phyloP scores from a whole-genome alignment of 2,797 vertebrate genomes.

The Rhinogobio ventralis region DNA sequence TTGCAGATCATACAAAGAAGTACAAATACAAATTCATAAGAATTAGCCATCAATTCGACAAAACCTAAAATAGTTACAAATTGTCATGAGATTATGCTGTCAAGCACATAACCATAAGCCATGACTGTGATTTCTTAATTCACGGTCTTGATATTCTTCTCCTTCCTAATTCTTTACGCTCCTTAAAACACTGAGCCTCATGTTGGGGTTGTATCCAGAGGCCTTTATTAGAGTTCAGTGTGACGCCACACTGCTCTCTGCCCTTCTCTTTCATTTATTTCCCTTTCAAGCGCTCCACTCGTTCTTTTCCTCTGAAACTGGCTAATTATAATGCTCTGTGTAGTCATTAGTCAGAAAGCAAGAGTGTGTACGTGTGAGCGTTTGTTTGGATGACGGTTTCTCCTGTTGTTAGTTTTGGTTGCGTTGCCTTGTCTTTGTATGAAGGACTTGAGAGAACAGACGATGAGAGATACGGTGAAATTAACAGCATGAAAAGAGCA shows the following conservation, averaged over 20 bases:
- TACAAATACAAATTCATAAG: neutral
- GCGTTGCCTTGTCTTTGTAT: slow-evolving; percentile 3
- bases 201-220: slow-evolving; percentile 1
- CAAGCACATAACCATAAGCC: neutral
- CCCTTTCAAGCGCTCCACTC: slow-evolving; percentile 20
- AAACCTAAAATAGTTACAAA: neutral
- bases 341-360: slow-evolving; percentile 47
- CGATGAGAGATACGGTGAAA: slow-evolving; percentile 24
- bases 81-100: neutral
- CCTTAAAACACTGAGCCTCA: neutral
- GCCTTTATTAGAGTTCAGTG: slow-evolving; percentile 39
- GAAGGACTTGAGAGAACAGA: slow-evolving; percentile 15
- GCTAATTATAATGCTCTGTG: slow-evolving; percentile 49
- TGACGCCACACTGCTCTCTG: slow-evolving; percentile 30
- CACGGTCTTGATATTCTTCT: slow-evolving; percentile 6
- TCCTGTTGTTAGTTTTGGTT: slow-evolving; percentile 22
- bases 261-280: slow-evolving; percentile 56
- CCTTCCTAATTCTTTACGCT: neutral
- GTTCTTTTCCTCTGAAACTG: slow-evolving; percentile 4
- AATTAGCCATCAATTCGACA: neutral
- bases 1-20: neutral
- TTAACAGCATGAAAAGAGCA: slow-evolving; percentile 39
- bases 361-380: slow-evolving; percentile 1
- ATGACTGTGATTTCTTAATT: neutral
- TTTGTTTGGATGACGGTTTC: slow-evolving; percentile 21